A percentile compares a stretch with the other conserved stretches of the same genome.
phyloP scores from a whole-genome alignment of 2,113 vertebrate species.

The Corydoras sp. region DNA sequence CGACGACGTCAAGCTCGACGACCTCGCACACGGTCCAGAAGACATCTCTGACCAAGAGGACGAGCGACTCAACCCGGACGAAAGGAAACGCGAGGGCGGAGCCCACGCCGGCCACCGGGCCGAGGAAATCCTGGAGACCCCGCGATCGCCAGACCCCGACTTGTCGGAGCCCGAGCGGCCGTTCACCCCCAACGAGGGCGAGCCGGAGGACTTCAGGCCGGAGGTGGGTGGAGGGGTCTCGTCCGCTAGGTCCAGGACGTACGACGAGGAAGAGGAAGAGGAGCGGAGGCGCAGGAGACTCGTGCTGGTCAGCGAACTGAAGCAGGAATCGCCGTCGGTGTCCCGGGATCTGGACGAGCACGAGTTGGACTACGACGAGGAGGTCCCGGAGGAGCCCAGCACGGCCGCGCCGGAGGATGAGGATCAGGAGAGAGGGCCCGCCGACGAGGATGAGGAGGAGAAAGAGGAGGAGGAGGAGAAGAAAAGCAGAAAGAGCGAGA shows the following conservation, averaged over 20 bases:
- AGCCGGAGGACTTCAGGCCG: constrained; percentile 46
- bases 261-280: constrained; percentile 38
- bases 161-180: constrained; percentile 63
- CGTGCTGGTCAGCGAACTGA: constrained; percentile 68
- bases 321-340: constrained; percentile 85
- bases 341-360: constrained; percentile 93
- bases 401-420: constrained; percentile 67
- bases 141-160: constrained; percentile 72
- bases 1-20: constrained; percentile 35
- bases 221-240: constrained; percentile 22
- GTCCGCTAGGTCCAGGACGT: constrained; percentile 19
- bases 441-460: constrained; percentile 34
- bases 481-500: constrained; percentile 51
- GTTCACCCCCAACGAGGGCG: constrained; percentile 45
- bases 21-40: constrained; percentile 28
- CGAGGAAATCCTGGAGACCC: constrained; percentile 67
- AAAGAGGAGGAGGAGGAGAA: constrained; percentile 71
- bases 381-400: constrained; percentile 86
- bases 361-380: constrained; percentile 94
- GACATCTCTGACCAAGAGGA: constrained; percentile 67
- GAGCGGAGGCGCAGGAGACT: constrained; percentile 14
- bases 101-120: no score
- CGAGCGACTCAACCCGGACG: no score
- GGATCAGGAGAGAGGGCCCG: constrained; percentile 48
- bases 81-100: constrained; percentile 43